Base-by-base conservation (phyloP, 2,888 invertebrate genomes). In the Theodoxus fluviatilis region DNA sequence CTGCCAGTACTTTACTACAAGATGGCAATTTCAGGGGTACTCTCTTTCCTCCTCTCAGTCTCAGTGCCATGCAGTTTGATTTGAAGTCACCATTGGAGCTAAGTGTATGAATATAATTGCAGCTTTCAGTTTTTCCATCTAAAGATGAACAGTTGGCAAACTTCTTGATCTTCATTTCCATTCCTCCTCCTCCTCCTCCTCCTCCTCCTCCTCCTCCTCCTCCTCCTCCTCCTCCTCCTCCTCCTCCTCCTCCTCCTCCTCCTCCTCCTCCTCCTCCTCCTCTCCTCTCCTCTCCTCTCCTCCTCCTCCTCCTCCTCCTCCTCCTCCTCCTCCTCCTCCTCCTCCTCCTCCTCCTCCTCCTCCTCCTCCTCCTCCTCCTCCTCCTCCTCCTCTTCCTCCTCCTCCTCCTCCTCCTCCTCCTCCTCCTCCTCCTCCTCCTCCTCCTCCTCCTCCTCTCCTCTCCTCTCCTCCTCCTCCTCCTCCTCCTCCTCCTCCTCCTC, bases 361-460 rank as follows among this genome's bases (percentile, higher is more conserved):
- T 35, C 31, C 25, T 31, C 15, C 22, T 22, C 35, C 12, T 49
- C 15, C 35, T 18, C 28, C 47, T 61, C 35, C 47, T 31, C 33
- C 25, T 43, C 22, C 35, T 61, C 18, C 47, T 7, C 55, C 37
- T 33, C 55, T 67, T 25, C 37, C 55, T 55, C 66, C 55, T 37
- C 37, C 67, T 67, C 55, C 37, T 49, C 49, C 49, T 7, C 66
- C 31, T 18, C 31, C 66, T 49, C 49, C 49, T 49, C 25, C 37
- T 28, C 25, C 25, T 33, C n/a, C 33, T 28, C 28, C 49, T n/a
- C 15, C 35, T 43, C 38, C 6, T n/a, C 33, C 9, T 49, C 38
- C n/a, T 12, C 37, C 33, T 22, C 37, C 9, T 31, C 9, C 4
- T n/a, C 35, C 37, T 9, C 2, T 28, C 22, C 18, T 49, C 37